Evolutionary conservation across 2,888 invertebrate genomes (phyloP), one percentile per base, ranked within the genome.

Genomic region (Neoascia interrupta): DNA sequence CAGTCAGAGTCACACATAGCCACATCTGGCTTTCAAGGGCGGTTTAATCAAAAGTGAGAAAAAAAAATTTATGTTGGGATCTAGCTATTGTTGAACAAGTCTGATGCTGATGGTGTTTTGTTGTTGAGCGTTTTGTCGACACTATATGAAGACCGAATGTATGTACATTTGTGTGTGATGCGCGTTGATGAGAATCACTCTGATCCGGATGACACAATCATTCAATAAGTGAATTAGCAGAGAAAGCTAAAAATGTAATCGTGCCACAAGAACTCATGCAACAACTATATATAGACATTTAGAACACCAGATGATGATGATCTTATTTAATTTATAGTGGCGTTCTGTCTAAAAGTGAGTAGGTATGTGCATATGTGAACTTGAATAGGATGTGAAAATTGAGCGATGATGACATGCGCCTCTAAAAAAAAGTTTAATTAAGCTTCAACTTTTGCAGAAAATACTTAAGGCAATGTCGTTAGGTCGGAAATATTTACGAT

Each of bases 161-260:
- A 19, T 47, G 31, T n/a, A n/a, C 31, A n/a, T 6, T 11, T 47
- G 64, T 63, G 56, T 56, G 39, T 34, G 68, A 61, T 64, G 47
- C n/a, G n/a, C 76, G 64, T 74, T 76, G 76, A 60, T 72, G 76
- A 64, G 72, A 76, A 60, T 68, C 56, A 56, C 49, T 72, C 34
- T 79, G 73, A 68, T 79, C 79, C 73, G 79, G 79, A 79, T 79
- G 73, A 79, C 79, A 73, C 79, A 79, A 79, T 79, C 79, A 79
- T 79, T 79, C 73, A 79, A 79, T 79, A 79, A 79, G 54, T 61
- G 73, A 79, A 73, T 73, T 56, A 79, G 28, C 54, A 56, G 61
- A 37, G 54, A 73, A 72, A 79, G 72, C 49, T 72, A 34, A 53
- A 31, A 41, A 37, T 21, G 19, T 21, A 36, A 23, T 45, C 39